Evolutionary conservation across 1,140 invertebrate genomes (phyloP), one percentile per base, ranked within the genome.

Genomic region (Cotesia typhae): DNA sequence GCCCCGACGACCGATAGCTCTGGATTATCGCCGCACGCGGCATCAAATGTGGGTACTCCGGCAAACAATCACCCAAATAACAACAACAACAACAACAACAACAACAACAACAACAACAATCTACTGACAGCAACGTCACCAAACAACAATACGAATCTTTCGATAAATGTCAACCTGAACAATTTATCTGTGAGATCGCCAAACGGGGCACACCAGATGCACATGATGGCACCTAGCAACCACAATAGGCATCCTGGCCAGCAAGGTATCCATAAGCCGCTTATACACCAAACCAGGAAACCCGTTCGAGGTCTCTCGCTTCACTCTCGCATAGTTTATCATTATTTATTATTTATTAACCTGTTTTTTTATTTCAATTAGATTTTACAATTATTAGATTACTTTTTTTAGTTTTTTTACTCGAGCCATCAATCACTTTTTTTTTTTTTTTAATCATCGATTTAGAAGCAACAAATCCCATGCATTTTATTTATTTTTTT

Each of bases 111-210:
- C 81, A 80, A 82, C 80, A 83, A 78, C 82, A 86, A 86, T 83
- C 79, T 85, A 79, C 41, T 47, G 41, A 47, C 41, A 47, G 82
- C 79, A 74, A 78, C 84, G 74, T 76, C 84, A 76, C 77, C 84
- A 75, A 82, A 82, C 85, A 86, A 84, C 81, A 85, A 85, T 87
- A 86, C 85, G 82, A 87, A 87, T 87, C 85, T 87, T 86, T 86
- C 85, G 84, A 86, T 87, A 84, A 86, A 86, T 77, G 80, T 86
- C 79, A 86, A 86, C 82, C 84, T 87, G 81, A 85, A 84, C 83
- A 85, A 86, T 86, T 83, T 86, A 79, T 84, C 84, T 79, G 80
- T 86, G 83, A 83, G 84, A 77, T 87, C 84, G 79, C 84, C 83
- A 72, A 83, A 85, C 80, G 84, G 84, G 82, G 80, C 79, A 80